Evolutionary conservation across 37 sponge, comb jelly and placozoan genomes (phyloP).

Genomic region (Aplysina aerophoba): DNA sequence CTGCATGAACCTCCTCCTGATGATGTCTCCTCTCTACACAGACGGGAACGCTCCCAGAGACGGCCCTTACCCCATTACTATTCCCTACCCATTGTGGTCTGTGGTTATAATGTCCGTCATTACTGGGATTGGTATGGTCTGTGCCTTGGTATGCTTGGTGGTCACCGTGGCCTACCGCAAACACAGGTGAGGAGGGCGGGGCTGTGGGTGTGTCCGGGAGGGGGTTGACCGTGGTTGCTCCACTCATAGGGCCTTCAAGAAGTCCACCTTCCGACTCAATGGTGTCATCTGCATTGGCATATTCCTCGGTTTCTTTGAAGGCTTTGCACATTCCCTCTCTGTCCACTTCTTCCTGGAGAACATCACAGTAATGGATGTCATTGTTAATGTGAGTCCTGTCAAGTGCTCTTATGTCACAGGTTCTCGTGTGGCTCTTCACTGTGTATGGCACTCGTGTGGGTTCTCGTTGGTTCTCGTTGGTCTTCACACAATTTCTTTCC

Average conservation of each 20-base stretch:
- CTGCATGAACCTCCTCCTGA: no score
- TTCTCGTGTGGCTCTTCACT: not conserved
- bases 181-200: not conserved
- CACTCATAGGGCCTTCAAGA: slow-evolving; percentile 11
- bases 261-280: slow-evolving; percentile 1
- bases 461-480: not conserved
- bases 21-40: not conserved
- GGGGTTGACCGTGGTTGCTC: not conserved
- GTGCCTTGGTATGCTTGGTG: not conserved
- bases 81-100: not conserved
- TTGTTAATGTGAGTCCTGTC: not conserved
- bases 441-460: not conserved
- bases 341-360: no score
- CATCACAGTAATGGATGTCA: no score
- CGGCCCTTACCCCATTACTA: not conserved
- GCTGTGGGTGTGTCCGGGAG: not conserved
- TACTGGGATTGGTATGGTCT: slow-evolving; percentile 13
- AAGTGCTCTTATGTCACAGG: not conserved
- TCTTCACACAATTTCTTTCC: not conserved
- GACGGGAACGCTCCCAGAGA: not conserved
- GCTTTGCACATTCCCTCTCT: not conserved
- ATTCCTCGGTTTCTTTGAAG: not conserved
- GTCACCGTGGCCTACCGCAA: slow-evolving; percentile 1
- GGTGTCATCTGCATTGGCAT: not conserved
- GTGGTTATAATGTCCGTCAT: not conserved